Evolutionary conservation across 2,113 vertebrate species (phyloP).

Genomic region (Phyllopteryx taeniolatus): DNA sequence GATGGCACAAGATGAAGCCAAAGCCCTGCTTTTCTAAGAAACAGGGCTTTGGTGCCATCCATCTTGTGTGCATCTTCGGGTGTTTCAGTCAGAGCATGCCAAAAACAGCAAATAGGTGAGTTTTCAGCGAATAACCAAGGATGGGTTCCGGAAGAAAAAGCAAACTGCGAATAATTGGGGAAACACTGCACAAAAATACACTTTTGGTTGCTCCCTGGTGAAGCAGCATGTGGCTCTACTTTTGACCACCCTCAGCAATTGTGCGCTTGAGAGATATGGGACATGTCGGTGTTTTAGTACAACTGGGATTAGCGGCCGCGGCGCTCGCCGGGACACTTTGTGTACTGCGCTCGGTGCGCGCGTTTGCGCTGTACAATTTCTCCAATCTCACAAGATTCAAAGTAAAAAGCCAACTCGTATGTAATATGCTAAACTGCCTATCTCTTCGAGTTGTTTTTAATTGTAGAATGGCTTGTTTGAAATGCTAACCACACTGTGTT

Average conservation of each 20-base stretch:
- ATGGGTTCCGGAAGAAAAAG: too few relatives aligned
- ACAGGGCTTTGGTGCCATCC: too few relatives aligned
- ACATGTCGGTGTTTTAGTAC: too few relatives aligned
- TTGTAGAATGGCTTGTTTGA: conserved; percentile 25
- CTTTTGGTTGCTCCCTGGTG: neutral
- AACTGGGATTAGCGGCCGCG: too few relatives aligned
- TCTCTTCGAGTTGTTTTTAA: conserved; percentile 2
- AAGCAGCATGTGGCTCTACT: neutral
- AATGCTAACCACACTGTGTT: conserved; percentile 23
- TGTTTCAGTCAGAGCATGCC: too few relatives aligned
- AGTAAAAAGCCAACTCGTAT: neutral
- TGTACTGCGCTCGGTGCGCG: neutral
- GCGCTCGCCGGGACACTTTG: neutral
- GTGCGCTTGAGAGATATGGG: neutral
- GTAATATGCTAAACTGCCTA: neutral
- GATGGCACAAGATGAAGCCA: neutral
- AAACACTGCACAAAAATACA: neutral
- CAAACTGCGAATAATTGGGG: too few relatives aligned
- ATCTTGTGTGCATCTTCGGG: too few relatives aligned
- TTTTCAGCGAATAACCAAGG: too few relatives aligned
- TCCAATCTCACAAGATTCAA: neutral
- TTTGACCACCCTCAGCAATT: neutral
- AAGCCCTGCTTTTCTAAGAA: neutral
- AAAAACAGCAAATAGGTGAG: too few relatives aligned
- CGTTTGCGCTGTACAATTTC: neutral